phyloP scores from a whole-genome alignment of 2,888 invertebrate species.

The Acleris sparsana region DNA sequence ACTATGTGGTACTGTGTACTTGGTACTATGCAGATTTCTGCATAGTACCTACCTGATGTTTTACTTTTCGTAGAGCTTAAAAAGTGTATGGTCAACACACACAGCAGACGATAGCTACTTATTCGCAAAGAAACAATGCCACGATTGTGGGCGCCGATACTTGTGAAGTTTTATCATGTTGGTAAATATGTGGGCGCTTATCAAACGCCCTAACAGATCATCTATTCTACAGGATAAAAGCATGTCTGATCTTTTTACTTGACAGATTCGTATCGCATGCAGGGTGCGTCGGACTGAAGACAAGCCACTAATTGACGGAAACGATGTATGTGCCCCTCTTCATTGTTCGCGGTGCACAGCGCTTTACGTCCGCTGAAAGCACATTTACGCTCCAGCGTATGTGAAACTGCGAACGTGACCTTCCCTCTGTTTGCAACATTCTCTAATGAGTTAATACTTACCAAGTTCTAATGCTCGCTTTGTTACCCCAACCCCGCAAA shows the following conservation, averaged over 20 bases:
- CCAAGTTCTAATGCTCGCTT: background rate
- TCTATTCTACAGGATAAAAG: too few species aligned
- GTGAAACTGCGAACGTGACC: background rate
- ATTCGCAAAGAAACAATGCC: too few species aligned
- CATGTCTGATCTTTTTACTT: too few species aligned
- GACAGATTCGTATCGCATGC: too few species aligned
- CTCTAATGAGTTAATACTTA: background rate
- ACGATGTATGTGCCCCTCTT: background rate
- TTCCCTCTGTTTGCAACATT: background rate
- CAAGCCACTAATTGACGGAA: slow-evolving; percentile 11
- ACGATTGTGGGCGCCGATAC: too few species aligned
- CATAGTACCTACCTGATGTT: background rate
- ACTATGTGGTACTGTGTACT: too few species aligned
- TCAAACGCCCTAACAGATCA: background rate
- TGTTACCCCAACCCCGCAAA: too few species aligned
- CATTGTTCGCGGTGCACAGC: background rate
- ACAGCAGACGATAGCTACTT: too few species aligned
- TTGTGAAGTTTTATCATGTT: too few species aligned
- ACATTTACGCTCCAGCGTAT: background rate
- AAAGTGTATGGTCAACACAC: too few species aligned
- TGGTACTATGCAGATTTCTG: too few species aligned
- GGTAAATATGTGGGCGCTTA: too few species aligned
- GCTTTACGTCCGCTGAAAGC: background rate
- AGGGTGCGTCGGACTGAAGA: background rate
- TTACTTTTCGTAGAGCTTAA: background rate